Percentiles rank a stretch among this genome's conserved stretches.
These are phyloP conservation scores for Xenopus petersii DNA, from an alignment of 2,797 vertebrate genomes.

Conservation along the genomic window DNA sequence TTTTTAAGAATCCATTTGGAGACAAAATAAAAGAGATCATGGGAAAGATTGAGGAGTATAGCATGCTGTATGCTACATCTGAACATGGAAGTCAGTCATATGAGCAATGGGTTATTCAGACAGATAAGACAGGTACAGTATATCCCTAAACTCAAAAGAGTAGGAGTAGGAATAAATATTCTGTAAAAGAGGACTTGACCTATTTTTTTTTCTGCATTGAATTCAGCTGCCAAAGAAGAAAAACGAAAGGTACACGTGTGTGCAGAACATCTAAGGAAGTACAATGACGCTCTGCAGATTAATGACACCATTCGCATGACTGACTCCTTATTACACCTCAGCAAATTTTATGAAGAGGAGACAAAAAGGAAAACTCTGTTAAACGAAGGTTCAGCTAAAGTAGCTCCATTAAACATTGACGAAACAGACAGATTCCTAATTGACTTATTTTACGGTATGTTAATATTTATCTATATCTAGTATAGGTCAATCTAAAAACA, in stretches of 20 bases:
- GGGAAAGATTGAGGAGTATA: constrained; percentile 79
- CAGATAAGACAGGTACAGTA: constrained; percentile 77
- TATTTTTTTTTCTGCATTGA: constrained; percentile 13
- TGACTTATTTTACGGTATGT: constrained; percentile 79
- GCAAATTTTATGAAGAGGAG: constrained; percentile 79
- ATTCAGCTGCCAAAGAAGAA: constrained; percentile 80
- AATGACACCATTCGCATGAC: constrained; percentile 89
- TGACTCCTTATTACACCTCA: constrained; percentile 82
- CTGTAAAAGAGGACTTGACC: too few relatives aligned
- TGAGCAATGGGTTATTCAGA: constrained; percentile 88
- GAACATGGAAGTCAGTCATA: constrained; percentile 89
- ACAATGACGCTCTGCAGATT: constrained; percentile 87
- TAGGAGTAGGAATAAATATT: too few relatives aligned
- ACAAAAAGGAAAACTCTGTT: constrained; percentile 71
- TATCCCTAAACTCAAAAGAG: neutral
- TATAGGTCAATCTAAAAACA: too few relatives aligned
- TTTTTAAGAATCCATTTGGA: constrained; percentile 88
- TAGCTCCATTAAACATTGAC: constrained; percentile 63
- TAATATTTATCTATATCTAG: too few relatives aligned
- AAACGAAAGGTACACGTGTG: constrained; percentile 82
- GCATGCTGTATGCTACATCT: constrained; percentile 68
- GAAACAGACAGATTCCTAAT: constrained; percentile 83
- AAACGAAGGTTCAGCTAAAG: constrained; percentile 62
- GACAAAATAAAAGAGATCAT: constrained; percentile 85
- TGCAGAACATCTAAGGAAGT: constrained; percentile 84